Base-by-base conservation (phyloP, 2,797 vertebrate genomes). In the Gymnothorax javanicus region DNA sequence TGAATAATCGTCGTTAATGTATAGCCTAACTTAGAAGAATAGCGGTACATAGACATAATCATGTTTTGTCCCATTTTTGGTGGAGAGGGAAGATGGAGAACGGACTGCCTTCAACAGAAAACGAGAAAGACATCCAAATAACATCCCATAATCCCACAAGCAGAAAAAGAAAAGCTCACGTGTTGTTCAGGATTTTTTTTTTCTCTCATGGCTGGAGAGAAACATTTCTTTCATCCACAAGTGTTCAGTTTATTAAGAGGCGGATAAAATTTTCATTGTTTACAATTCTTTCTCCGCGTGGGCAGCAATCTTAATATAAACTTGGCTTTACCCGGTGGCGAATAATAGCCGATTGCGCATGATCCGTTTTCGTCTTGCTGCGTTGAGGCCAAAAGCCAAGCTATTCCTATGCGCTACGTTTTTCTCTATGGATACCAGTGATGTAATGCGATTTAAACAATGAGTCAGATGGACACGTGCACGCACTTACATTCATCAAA, bases 401-500 rank as follows among this genome's bases (percentile, higher is more conserved):
- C 59, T 52, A 84, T 67, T 83, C 62, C 57, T 13, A 2, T 7
- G 25, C 58, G 33, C 11, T 6, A 20, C 33, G 7, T 17, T 67
- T 71, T 69, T 69, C 59, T 57, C 84, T 7, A 69, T 27, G n/a
- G 60, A 13, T 27, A 25, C 62, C 20, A 9, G 27, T 71, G 84
- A 56, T 4, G 20, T 57, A 52, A 85, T 11, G 20, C 33, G 20
- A 0, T 67, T 33, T 27, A 20, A 58, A 43, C 84, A 77, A 15
- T 56, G 59, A 57, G 8, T 56, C 84, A 85, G 56, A 52, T 25
- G 81, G 43, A 84, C 25, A 83, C 15, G 9, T 27, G 20, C 9
- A 23, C 56, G 88, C 50, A 60, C 86, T 89, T 54, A 82, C 11
- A n/a, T 83, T 87, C 86, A 58, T 69, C 85, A 84, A 89, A 84